A percentile compares a stretch with the other conserved stretches of the same genome.
Evolutionary conservation across 2,113 vertebrate species (phyloP).

Genomic region (Eonycteris spelaea): DNA sequence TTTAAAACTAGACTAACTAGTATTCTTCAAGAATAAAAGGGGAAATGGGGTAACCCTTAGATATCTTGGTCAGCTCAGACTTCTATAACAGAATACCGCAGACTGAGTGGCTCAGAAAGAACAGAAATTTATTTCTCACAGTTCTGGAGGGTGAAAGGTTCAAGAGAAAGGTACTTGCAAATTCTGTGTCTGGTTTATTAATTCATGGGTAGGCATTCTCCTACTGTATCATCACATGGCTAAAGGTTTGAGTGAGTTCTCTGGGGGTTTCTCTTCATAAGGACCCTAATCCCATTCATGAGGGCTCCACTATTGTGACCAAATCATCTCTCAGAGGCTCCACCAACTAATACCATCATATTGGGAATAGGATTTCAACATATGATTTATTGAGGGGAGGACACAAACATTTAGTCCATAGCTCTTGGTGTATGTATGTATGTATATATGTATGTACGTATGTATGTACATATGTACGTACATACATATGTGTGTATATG

Average conservation of each 20-base stretch:
- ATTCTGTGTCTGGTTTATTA: neutral
- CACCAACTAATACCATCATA: neutral
- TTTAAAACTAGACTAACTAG: neutral
- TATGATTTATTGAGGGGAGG: neutral
- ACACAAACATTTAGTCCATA: neutral
- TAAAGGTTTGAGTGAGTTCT: neutral
- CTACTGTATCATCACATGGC: neutral
- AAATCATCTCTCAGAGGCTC: neutral
- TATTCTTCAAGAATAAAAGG: slow-evolving; percentile 33
- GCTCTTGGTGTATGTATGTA: neutral
- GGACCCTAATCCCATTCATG: neutral
- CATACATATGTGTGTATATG: neutral
- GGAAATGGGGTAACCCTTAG: neutral
- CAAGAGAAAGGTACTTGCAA: neutral
- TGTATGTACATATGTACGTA: neutral
- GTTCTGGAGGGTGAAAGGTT: neutral
- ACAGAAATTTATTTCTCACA: neutral
- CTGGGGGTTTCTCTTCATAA: neutral
- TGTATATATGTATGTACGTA: neutral
- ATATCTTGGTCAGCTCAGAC: neutral
- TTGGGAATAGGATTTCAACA: neutral
- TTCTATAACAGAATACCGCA: neutral
- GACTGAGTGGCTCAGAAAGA: neutral
- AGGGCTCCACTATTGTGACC: neutral
- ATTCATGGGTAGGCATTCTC: neutral